Conservation (phyloP, 2,113 vertebrate genomes). For the Trachemys scripta region DNA sequence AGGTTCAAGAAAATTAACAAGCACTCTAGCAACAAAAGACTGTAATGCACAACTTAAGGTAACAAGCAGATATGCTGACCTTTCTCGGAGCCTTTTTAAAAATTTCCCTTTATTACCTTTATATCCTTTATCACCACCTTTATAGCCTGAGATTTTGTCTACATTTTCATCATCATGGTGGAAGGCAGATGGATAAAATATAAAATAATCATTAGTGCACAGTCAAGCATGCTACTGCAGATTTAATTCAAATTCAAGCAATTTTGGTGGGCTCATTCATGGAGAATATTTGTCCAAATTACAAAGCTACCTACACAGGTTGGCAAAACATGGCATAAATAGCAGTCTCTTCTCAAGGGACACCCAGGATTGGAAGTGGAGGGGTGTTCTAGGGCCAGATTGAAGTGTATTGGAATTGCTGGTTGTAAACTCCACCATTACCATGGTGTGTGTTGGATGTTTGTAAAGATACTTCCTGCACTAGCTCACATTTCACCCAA, state of each 20-base stretch:
- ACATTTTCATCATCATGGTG: no score
- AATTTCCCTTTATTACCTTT: not conserved
- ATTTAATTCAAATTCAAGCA: not conserved
- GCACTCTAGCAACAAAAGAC: not conserved
- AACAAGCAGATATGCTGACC: not conserved
- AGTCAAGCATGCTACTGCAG: not conserved
- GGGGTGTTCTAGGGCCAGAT: not conserved
- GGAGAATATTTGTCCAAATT: no score
- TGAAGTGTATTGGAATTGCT: not conserved
- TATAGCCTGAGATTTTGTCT: no score
- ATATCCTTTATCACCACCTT: not conserved
- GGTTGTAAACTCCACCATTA: not conserved
- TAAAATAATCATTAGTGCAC: fast-evolving
- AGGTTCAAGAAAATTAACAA: not conserved
- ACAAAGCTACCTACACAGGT: not conserved
- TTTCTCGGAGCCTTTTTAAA: not conserved
- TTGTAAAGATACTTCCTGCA: fast-evolving
- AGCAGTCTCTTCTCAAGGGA: not conserved
- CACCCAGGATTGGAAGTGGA: fast-evolving
- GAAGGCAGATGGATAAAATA: not conserved
- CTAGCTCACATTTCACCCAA: not conserved
- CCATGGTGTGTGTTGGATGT: fast-evolving
- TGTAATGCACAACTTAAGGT: fast-evolving
- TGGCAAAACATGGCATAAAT: not conserved
- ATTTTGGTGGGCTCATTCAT: no score